Base-by-base conservation (phyloP, 2,888 invertebrate genomes). In the Pinctada fucata region DNA sequence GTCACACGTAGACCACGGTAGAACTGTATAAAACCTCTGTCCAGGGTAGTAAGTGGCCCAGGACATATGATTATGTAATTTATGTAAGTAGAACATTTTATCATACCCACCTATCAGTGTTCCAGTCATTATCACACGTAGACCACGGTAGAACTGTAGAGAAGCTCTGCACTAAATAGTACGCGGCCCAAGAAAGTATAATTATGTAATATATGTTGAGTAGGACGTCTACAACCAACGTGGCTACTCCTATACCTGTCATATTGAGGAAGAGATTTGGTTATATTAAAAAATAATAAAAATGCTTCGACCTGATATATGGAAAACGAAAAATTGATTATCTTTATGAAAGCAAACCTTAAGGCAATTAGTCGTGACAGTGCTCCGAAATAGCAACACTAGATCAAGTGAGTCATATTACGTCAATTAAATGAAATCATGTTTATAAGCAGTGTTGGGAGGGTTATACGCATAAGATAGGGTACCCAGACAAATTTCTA, bases 51-150 rank as follows among this genome's bases (percentile, higher is more conserved):
- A 70, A 3, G 65, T 64, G 2, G 70, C 70, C 78, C 78, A 78
- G 45, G 78, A 64, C 13, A 78, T 92, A 98, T 96, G 64, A 97
- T 31, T 31, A 31, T 31, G 31, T 31, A 31, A 31, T 31, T 31
- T 31, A 31, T 31, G 31, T 31, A 31, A 31, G 10, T 10, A 67
- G 31, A 2, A 31, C 31, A 31, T 31, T 31, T 31, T 31, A 31
- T 31, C 31, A 31, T 66, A 66, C 52, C 13, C 58, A 75, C 75
- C 75, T 68, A 6, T 95, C 94, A 0, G 98, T 97, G 93, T 99
- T 99, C 99, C 99, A 99, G 89, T 95, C 95, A 93, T 99, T 97
- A 91, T 95, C 95, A 91, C 99, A 99, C 72, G 95, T 95, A 68
- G 97, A 95, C 78, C 78, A 78, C 5, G 78, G 78, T 50, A 78